phyloP scores from a whole-genome alignment of 1,140 invertebrate species.

The Polypedilum pembai region DNA sequence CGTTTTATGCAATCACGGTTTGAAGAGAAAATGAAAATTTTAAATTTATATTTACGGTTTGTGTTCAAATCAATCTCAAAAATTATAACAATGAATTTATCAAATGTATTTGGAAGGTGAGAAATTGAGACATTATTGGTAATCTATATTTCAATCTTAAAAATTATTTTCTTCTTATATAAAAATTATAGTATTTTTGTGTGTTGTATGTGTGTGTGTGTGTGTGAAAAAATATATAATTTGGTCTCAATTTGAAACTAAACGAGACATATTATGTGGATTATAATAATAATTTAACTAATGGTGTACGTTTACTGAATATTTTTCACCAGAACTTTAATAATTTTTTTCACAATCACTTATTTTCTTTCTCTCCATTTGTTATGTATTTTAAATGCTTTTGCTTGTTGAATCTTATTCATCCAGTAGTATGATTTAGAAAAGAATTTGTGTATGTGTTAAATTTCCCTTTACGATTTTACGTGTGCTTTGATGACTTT shows the following conservation, averaged over 20 bases:
- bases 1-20: not conserved
- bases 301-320: slow-evolving; percentile 16
- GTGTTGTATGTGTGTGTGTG: not conserved
- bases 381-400: not conserved
- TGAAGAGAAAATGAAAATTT: not conserved
- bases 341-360: not conserved
- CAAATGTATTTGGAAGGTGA: not conserved
- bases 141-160: too few species aligned
- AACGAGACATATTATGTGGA: not conserved
- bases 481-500: not conserved
- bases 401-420: not conserved
- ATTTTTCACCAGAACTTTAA: not conserved
- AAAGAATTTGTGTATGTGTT: not conserved
- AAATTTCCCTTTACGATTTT: not conserved
- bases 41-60: not conserved
- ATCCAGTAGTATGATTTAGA: not conserved
- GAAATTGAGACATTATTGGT: too few species aligned
- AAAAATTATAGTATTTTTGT: not conserved
- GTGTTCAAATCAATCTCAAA: not conserved
- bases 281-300: slow-evolving; percentile 13
- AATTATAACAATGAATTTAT: not conserved
- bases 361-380: not conserved
- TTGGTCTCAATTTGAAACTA: not conserved
- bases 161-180: not conserved
- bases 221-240: too few species aligned